Percentiles rank a stretch among this genome's conserved stretches.
Evolutionary conservation across 2,888 invertebrate genomes (phyloP).

Genomic region (Synergus laeviventris): DNA sequence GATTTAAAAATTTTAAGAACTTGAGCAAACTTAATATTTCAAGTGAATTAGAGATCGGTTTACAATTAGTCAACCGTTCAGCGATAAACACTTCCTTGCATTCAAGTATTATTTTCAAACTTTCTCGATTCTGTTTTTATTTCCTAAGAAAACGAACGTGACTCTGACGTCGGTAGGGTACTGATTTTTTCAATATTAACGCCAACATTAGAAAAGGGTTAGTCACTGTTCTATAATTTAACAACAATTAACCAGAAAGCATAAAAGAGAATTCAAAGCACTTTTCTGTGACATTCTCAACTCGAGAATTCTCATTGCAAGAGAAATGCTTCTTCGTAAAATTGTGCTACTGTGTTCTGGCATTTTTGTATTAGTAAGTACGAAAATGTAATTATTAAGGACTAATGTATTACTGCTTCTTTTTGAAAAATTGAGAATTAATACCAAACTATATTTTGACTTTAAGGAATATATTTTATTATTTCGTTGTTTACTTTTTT

Average conservation of each 20-base stretch:
- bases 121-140: constrained; percentile 27
- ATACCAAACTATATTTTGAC: neutral
- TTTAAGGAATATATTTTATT: no score
- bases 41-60: neutral
- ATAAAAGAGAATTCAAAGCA: constrained; percentile 21
- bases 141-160: constrained; percentile 5
- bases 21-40: neutral
- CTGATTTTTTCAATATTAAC: constrained; percentile 19
- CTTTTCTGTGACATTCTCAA: constrained; percentile 8
- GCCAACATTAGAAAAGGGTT: constrained; percentile 8
- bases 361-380: constrained; percentile 30
- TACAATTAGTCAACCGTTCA: constrained; percentile 7
- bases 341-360: constrained; percentile 2
- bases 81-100: constrained; percentile 6
- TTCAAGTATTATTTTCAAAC: constrained; percentile 36
- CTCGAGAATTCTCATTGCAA: neutral
- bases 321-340: constrained; percentile 23
- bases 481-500: neutral
- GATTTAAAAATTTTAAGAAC: neutral
- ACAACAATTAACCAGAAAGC: constrained; percentile 14
- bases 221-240: constrained; percentile 17
- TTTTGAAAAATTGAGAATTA: no score
- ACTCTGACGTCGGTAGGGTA: neutral
- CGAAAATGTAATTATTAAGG: neutral
- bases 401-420: neutral